Evolutionary conservation across 2,113 vertebrate species (phyloP).

Genomic region (Aegotheles bennettii): DNA sequence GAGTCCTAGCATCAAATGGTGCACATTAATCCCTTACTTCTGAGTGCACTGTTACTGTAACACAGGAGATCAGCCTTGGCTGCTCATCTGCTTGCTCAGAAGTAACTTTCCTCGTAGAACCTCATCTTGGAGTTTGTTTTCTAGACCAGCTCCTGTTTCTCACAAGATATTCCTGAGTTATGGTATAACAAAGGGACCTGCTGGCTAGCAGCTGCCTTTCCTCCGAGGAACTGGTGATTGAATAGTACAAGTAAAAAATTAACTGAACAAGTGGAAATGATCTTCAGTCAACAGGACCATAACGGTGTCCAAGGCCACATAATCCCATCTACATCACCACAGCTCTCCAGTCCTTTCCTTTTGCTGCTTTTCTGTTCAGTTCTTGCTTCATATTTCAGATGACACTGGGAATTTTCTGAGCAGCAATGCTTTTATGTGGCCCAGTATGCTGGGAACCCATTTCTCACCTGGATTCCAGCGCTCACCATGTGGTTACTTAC

Average conservation of each 20-base stretch:
- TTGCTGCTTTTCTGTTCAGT: not conserved
- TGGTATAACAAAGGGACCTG: not conserved
- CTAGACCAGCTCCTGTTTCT: not conserved
- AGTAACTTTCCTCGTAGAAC: not conserved
- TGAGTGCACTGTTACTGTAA: not conserved
- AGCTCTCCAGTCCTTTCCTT: not conserved
- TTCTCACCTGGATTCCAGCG: not conserved
- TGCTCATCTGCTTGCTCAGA: not conserved
- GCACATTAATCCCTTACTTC: not conserved
- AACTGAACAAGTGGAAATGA: not conserved
- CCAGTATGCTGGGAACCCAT: not conserved
- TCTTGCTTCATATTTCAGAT: not conserved
- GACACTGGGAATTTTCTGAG: not conserved
- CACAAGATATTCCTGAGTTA: not conserved
- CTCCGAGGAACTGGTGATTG: not conserved
- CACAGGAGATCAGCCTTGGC: not conserved
- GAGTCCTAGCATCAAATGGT: not conserved
- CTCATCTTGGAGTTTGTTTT: not conserved
- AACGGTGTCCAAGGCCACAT: not conserved
- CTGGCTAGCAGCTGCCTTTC: not conserved
- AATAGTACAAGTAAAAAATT: not conserved
- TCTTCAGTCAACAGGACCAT: not conserved
- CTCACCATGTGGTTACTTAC: not conserved
- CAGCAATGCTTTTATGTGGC: not conserved
- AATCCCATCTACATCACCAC: accelerated